These are phyloP conservation scores for Latrodectus hesperus DNA, from an alignment of 2,888 invertebrate species.

Conservation along the genomic window DNA sequence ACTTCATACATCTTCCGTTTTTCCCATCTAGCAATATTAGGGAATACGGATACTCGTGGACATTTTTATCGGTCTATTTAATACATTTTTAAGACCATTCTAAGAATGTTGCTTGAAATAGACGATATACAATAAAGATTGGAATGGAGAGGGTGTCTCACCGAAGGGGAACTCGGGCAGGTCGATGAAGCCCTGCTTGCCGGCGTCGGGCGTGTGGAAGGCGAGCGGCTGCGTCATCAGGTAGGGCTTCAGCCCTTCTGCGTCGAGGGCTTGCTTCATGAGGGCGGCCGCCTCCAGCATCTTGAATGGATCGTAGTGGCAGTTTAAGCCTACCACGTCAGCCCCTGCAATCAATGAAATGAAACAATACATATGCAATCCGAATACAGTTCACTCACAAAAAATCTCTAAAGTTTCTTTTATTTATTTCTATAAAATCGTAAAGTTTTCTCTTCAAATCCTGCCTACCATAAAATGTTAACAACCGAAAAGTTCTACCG, in stretches of 20 bases:
- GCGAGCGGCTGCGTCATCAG: conserved; percentile 75
- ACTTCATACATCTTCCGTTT: too few relatives aligned
- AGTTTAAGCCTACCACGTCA: conserved; percentile 75
- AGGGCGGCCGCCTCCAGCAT: conserved; percentile 72
- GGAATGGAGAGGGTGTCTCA: conserved; percentile 67
- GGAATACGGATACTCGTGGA: too few relatives aligned
- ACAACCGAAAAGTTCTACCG: too few relatives aligned
- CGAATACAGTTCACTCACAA: too few relatives aligned
- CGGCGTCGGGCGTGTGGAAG: conserved; percentile 74
- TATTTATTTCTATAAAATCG: too few relatives aligned
- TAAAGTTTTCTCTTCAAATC: too few relatives aligned
- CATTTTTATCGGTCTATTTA: too few relatives aligned
- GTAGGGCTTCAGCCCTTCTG: conserved; percentile 72
- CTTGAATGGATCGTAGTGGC: conserved; percentile 75
- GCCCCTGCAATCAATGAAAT: conserved; percentile 71
- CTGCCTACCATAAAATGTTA: too few relatives aligned
- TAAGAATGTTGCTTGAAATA: too few relatives aligned
- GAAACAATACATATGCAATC: not conserved
- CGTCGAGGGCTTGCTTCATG: conserved; percentile 74
- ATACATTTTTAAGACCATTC: too few relatives aligned
- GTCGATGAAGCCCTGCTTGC: conserved; percentile 76
- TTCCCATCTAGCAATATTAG: too few relatives aligned
- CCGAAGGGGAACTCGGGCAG: conserved; percentile 76
- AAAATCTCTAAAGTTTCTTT: too few relatives aligned
- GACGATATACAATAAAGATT: not conserved